These are phyloP conservation scores for Sebastes fasciatus DNA, from an alignment of 2,113 vertebrate species.

Conservation along the genomic window DNA sequence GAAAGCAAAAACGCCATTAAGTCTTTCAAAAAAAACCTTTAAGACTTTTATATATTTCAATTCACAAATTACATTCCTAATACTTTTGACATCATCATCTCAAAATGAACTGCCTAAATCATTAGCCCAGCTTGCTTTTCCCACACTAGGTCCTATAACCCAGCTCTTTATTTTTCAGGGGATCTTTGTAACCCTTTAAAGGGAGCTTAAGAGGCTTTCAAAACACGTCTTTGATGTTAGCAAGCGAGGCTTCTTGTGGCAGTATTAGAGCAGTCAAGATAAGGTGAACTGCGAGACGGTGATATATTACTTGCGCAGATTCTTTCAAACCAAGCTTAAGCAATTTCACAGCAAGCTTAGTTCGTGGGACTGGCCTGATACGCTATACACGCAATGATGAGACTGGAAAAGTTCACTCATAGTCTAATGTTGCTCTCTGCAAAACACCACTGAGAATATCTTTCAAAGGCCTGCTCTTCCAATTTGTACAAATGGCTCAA, in stretches of 20 bases:
- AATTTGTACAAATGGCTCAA: not conserved
- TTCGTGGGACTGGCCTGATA: conserved; percentile 51
- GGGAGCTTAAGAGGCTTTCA: conserved; percentile 80
- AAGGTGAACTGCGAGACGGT: conserved; percentile 78
- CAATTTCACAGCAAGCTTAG: conserved; percentile 79
- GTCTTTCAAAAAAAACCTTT: not conserved
- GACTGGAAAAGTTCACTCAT: conserved; percentile 46
- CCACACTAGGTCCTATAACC: conserved; percentile 73
- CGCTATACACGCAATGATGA: conserved; percentile 60
- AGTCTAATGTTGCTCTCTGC: conserved; percentile 47
- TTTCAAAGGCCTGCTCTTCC: not conserved
- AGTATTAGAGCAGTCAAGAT: conserved; percentile 76
- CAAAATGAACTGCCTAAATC: conserved; percentile 51
- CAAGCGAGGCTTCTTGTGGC: conserved; percentile 74
- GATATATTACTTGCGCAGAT: conserved; percentile 80
- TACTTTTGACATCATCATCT: conserved; percentile 41
- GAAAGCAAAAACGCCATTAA: not conserved
- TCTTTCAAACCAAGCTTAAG: conserved; percentile 78
- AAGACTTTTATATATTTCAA: conserved; percentile 6
- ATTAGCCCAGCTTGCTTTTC: conserved; percentile 67
- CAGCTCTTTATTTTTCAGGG: conserved; percentile 66
- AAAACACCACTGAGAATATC: conserved; percentile 34
- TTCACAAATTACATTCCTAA: conserved; percentile 12
- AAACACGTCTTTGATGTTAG: conserved; percentile 82
- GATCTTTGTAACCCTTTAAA: conserved; percentile 76